Base-by-base conservation (phyloP, 1,140 invertebrate species). In the Luehdorfia chinensis region DNA sequence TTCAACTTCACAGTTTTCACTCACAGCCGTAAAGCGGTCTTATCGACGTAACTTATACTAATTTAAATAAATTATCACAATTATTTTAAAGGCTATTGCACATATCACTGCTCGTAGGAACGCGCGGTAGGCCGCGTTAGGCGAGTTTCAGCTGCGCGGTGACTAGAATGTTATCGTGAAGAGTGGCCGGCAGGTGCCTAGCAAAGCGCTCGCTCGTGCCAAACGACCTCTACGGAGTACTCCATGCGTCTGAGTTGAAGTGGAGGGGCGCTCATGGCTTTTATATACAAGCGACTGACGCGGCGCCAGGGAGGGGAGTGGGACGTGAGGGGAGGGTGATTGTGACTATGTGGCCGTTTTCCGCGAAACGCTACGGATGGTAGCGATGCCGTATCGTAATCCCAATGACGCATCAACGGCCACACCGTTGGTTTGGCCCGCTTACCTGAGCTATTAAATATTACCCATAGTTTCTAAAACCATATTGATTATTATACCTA, bases 191-290 rank as follows among this genome's bases (percentile, higher is more conserved):
- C 87, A 87, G 87, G 86, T 87, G 87, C 87, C 87, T 88, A 88
- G 87, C 87, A 87, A 87, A 87, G 85, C 80, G 79, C 76, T 79
- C 80, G 85, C 87, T 88, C 87, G 87, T 88, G 87, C 87, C 87
- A 88, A 88, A 88, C 87, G 74, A 88, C 85, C 87, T 88, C 87
- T 86, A 88, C 87, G 77, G 85, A 87, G 85, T 88, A 87, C 87
- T 88, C 87, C 87, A 88, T 88, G 85, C 84, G 85, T 84, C 76
- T 88, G 83, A 81, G 71, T 83, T 84, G 75, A 66, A 75, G 73
- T 75, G 70, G 81, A 59, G 78, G 79, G 80, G 87, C 71, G 76
- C 59, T 19, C 50, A 55, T 50, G 60, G 72, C 63, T 89, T 89
- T 87, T 90, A 90, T 89, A 89, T 67, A 59, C 19, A 67, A 55